Conservation (phyloP, 2,113 vertebrate species). For the Corythaixoides concolor region DNA sequence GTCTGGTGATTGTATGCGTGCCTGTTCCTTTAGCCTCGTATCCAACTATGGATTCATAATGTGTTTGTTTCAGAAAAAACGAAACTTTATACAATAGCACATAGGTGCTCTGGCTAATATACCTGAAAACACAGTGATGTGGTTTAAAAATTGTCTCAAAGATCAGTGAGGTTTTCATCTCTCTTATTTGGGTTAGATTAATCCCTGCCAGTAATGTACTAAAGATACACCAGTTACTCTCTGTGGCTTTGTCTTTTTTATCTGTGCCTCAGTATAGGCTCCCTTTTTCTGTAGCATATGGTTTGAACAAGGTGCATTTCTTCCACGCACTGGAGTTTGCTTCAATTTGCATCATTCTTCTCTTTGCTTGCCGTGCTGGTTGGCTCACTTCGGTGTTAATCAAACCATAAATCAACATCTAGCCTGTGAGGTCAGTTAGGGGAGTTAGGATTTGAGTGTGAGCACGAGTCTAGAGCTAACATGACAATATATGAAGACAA, state of each 20-base stretch:
- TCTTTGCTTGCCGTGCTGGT: neutral
- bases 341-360: neutral
- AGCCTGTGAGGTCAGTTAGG: neutral
- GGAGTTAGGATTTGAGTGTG: neutral
- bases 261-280: neutral
- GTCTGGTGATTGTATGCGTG: neutral
- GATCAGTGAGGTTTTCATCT: neutral
- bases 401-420: fast-evolving
- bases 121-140: neutral
- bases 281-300: neutral
- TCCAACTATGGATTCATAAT: neutral
- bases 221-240: neutral
- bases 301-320: neutral
- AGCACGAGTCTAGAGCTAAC: neutral
- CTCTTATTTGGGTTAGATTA: neutral
- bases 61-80: neutral
- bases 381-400: neutral
- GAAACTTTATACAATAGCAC: neutral
- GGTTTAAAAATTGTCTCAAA: neutral
- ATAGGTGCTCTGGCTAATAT: neutral
- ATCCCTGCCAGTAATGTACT: neutral
- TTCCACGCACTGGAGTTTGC: neutral
- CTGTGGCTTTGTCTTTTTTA: neutral
- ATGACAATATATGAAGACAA: neutral
- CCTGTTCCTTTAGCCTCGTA: neutral